A percentile compares a stretch with the other conserved stretches of the same genome.
Evolutionary conservation across 2,797 vertebrate species (phyloP).

Genomic region (Crypturellus tataupa): DNA sequence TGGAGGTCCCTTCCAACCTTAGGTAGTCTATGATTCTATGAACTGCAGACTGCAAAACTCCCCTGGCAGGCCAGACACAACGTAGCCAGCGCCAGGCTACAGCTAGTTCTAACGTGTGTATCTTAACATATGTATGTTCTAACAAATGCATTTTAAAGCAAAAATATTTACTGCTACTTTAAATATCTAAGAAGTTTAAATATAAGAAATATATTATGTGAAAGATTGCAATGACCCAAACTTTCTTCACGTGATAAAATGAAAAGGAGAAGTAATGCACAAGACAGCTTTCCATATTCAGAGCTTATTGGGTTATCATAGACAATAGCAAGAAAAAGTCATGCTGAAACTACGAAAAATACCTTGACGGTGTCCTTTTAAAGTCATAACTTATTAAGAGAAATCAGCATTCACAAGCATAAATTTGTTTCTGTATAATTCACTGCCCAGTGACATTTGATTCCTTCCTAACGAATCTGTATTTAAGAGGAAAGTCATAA

Average conservation of each 20-base stretch:
- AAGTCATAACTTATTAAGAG: conserved; percentile 45
- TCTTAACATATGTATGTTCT: not conserved
- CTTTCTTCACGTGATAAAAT: not conserved
- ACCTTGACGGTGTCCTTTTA: conserved; percentile 39
- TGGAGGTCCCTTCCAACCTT: too few species aligned
- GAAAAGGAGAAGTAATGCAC: not conserved
- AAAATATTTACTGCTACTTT: not conserved
- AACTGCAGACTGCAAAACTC: not conserved
- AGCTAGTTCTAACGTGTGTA: not conserved
- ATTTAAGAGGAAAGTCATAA: conserved; percentile 75
- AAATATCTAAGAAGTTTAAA: not conserved
- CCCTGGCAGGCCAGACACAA: not conserved
- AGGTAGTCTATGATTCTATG: too few species aligned
- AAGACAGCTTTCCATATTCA: not conserved
- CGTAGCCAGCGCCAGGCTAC: not conserved
- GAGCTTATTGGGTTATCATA: not conserved
- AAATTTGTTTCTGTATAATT: conserved; percentile 70
- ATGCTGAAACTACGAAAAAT: conserved; percentile 28
- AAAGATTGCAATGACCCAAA: not conserved
- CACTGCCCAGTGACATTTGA: conserved; percentile 73
- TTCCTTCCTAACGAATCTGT: conserved; percentile 70
- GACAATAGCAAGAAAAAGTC: not conserved
- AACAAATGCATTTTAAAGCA: not conserved
- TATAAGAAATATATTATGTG: not conserved
- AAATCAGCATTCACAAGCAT: conserved; percentile 69